Evolutionary conservation across 2,888 invertebrate species (phyloP).

Genomic region (Meteorus colon): DNA sequence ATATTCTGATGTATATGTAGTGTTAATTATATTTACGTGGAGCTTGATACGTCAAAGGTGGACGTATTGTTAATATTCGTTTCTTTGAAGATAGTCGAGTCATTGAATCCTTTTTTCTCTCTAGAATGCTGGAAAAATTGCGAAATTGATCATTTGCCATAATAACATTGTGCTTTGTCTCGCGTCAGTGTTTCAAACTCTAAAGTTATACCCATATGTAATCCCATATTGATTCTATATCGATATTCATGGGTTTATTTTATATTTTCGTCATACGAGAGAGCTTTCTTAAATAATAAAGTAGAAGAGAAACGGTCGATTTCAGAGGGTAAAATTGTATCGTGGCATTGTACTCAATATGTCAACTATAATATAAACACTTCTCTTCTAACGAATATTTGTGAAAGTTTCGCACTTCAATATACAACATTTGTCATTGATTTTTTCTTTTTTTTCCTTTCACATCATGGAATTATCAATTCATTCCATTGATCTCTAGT

Average conservation of each 20-base stretch:
- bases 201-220: slow-evolving; percentile 9
- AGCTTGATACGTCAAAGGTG: slow-evolving; percentile 40
- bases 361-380: slow-evolving; percentile 30
- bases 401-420: neutral
- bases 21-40: slow-evolving; percentile 3
- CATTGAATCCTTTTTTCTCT: no score
- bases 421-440: neutral
- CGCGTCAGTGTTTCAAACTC: slow-evolving; percentile 28
- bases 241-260: slow-evolving; percentile 28
- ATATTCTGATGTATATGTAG: slow-evolving; percentile 2
- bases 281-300: slow-evolving; percentile 30
- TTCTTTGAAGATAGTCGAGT: no score
- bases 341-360: slow-evolving; percentile 50
- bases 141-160: slow-evolving; percentile 6
- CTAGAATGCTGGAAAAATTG: no score
- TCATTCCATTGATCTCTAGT: slow-evolving; percentile 14
- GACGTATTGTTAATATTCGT: slow-evolving; percentile 10
- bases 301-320: neutral
- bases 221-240: slow-evolving; percentile 25
- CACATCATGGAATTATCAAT: neutral
- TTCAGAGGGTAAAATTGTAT: slow-evolving; percentile 26
- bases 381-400: slow-evolving; percentile 8
- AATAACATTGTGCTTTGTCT: slow-evolving; percentile 8
- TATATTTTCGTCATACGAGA: neutral
- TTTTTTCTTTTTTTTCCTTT: neutral